Base-by-base conservation (phyloP, 2,888 invertebrate species). In the Calameuta filiformis region DNA sequence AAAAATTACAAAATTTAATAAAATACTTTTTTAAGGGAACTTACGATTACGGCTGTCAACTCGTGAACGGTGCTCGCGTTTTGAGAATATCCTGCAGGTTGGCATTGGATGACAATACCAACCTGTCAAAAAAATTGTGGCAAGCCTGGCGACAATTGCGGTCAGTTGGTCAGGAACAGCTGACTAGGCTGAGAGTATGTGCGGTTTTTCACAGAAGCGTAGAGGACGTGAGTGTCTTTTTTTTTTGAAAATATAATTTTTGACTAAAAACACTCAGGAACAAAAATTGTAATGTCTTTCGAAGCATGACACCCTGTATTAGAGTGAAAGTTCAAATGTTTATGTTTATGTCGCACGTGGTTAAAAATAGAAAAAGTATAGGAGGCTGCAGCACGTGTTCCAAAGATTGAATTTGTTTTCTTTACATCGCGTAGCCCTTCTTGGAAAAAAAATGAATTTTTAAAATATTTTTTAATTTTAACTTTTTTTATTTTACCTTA, bases 41-140 rank as follows among this genome's bases (percentile, higher is more conserved):
- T 31, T 96, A 95, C 90, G 95, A 96, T 84, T 97, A 97, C 87
- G 97, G 97, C 30, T 95, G 95, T 86, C 96, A 97, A 92, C 92
- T 97, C 81, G 92, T 96, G 75, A 95, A 95, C 85, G 96, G 96
- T 4, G 95, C 96, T 1, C 92, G 95, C 76, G 94, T 95, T 23
- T 89, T 97, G 80, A 92, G 97, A 74, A 94, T 95, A 81, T 95
- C 96, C 37, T 95, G 96, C 89, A 94, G 95, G 87, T 92, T 95
- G 83, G 92, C 93, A 34, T 88, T 93, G 77, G 94, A 94, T 73
- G 93, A 93, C 34, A 94, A 95, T 85, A 92, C 93, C 69, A 91
- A 91, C 80, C 92, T 95, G 78, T 93, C 93, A 76, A 92, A 93
- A 81, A 92, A 93, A 85, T 91, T 96, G 83, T 93, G 94, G 79